These are phyloP conservation scores for Eupelmus urozonus DNA, from an alignment of 2,888 invertebrate species.

Conservation along the genomic window DNA sequence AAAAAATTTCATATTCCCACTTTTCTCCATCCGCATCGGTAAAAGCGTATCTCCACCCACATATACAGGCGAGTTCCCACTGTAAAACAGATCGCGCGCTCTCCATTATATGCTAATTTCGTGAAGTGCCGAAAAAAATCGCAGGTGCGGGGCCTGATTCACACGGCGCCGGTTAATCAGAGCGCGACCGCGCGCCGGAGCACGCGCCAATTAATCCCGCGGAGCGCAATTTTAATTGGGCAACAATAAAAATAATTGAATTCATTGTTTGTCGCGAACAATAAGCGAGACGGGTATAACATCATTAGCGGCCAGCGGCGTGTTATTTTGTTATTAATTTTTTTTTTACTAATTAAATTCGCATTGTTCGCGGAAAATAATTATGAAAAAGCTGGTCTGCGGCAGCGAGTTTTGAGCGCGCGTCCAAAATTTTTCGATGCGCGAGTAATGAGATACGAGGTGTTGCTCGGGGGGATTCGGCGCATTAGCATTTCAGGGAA, in stretches of 20 bases:
- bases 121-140: slow-evolving; percentile 7
- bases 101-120: background rate
- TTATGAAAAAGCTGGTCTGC: too few relatives aligned
- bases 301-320: background rate
- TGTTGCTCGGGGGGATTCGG: too few relatives aligned
- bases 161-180: slow-evolving; percentile 28
- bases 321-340: too few relatives aligned
- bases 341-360: slow-evolving; percentile 37
- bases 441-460: too few relatives aligned
- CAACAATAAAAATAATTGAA: slow-evolving; percentile 40
- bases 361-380: slow-evolving; percentile 1
- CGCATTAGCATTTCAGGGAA: too few relatives aligned
- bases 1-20: background rate
- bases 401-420: too few relatives aligned
- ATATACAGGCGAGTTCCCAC: too few relatives aligned
- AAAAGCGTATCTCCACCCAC: too few relatives aligned
- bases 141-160: slow-evolving; percentile 1
- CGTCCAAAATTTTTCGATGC: too few relatives aligned
- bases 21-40: too few relatives aligned
- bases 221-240: slow-evolving; percentile 40
- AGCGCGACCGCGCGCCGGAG: slow-evolving; percentile 29
- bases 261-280: slow-evolving; percentile 20
- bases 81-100: background rate
- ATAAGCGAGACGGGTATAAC: slow-evolving; percentile 2
- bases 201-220: background rate